These are phyloP conservation scores for Antheraea mylitta DNA, from an alignment of 1,140 invertebrate genomes.

Conservation along the genomic window DNA sequence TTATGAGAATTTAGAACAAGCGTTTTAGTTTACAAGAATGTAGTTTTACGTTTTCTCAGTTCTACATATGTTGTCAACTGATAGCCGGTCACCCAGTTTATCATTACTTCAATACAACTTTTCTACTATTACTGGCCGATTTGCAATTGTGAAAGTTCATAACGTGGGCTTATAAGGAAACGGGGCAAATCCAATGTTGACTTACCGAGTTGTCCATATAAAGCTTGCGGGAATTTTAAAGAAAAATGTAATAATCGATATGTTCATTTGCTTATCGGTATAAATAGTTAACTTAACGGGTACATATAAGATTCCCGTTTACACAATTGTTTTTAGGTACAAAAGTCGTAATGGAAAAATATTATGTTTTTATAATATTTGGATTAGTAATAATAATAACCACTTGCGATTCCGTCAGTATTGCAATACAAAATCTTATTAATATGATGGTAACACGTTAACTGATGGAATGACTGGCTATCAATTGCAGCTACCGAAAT, in stretches of 20 bases:
- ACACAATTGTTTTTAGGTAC: too few species aligned
- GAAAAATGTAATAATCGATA: conserved; percentile 15
- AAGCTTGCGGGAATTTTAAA: background rate
- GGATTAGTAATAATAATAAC: too few species aligned
- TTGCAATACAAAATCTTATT: too few species aligned
- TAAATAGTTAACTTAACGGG: background rate
- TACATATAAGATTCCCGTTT: too few species aligned
- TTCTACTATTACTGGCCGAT: conserved; percentile 32
- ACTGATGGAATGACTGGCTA: too few species aligned
- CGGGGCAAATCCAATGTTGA: conserved; percentile 21
- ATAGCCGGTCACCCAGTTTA: conserved; percentile 13
- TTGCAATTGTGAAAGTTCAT: conserved; percentile 37
- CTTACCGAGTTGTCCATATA: conserved; percentile 19
- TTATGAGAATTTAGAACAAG: background rate
- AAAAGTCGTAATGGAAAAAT: too few species aligned
- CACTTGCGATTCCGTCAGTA: too few species aligned
- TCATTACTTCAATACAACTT: conserved; percentile 52
- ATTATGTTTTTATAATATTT: too few species aligned
- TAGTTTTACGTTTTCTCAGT: background rate
- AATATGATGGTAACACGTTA: too few species aligned
- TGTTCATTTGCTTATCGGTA: background rate
- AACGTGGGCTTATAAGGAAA: conserved; percentile 45
- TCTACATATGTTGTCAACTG: background rate
- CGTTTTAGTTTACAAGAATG: background rate
- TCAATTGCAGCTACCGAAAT: too few species aligned